A percentile compares a stretch with the other conserved stretches of the same genome.
phyloP scores from a whole-genome alignment of 2,797 vertebrate species.

The Neomorphus geoffroyi region DNA sequence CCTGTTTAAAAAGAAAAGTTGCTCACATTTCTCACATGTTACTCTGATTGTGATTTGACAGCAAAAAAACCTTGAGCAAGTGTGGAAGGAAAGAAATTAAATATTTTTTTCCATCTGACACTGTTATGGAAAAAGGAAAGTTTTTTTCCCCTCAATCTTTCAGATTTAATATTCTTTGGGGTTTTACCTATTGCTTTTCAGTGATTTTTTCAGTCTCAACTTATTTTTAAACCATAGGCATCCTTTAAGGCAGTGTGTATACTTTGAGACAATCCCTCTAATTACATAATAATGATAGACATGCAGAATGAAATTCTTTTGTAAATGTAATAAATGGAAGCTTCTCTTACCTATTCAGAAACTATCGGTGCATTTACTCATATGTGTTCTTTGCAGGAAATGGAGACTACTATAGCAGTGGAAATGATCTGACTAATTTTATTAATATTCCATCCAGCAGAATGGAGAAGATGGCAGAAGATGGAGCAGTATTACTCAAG shows the following conservation, averaged over 20 bases:
- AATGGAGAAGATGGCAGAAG: constrained; percentile 73
- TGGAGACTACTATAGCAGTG: constrained; percentile 92
- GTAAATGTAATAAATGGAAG: background rate
- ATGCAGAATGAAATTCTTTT: background rate
- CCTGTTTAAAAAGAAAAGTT: background rate
- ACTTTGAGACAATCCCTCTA: background rate
- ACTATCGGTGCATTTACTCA: background rate
- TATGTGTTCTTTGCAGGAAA: constrained; percentile 76
- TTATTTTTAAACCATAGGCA: background rate
- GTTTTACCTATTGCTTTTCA: background rate
- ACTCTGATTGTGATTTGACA: background rate
- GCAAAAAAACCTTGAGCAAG: background rate
- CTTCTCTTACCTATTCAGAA: background rate
- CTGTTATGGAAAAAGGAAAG: background rate
- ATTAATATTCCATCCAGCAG: constrained; percentile 62
- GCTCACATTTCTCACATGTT: no score
- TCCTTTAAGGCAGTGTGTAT: background rate
- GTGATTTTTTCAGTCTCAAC: background rate
- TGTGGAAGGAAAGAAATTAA: background rate
- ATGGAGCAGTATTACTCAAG: constrained; percentile 77
- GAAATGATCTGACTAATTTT: constrained; percentile 92
- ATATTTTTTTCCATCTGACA: background rate
- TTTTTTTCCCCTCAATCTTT: background rate
- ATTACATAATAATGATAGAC: background rate
- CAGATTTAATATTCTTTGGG: background rate